Conservation (phyloP, 2,888 invertebrate genomes). For the Prosapia bicincta region DNA sequence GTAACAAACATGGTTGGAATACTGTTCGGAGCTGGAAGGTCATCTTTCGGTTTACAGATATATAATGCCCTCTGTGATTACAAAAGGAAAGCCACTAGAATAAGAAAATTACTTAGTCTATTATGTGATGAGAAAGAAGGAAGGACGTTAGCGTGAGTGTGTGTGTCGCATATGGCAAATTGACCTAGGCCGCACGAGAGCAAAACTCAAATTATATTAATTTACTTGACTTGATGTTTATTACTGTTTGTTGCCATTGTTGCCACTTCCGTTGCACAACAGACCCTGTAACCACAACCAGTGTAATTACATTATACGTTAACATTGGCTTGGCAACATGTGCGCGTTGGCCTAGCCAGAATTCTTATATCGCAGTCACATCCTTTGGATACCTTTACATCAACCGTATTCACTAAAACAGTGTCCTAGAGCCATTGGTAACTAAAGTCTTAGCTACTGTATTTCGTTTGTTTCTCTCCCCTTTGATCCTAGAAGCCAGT, state of each 20-base stretch:
- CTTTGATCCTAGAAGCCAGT: too few relatives aligned
- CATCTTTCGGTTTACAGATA: not conserved
- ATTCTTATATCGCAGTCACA: too few relatives aligned
- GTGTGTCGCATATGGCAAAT: not conserved
- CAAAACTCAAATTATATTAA: slow-evolving; percentile 2
- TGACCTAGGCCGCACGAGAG: not conserved
- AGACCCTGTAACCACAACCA: not conserved
- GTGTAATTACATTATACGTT: not conserved
- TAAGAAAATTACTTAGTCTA: not conserved
- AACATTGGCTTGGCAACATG: not conserved
- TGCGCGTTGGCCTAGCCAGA: too few relatives aligned
- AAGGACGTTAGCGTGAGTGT: not conserved
- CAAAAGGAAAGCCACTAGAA: not conserved
- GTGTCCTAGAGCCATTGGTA: too few relatives aligned
- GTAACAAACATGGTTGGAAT: too few relatives aligned
- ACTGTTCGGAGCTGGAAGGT: too few relatives aligned
- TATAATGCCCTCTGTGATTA: not conserved
- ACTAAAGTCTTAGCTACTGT: too few relatives aligned
- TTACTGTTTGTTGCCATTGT: not conserved
- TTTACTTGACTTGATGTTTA: not conserved
- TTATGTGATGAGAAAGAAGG: not conserved
- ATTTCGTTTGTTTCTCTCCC: too few relatives aligned
- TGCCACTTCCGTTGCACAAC: not conserved
- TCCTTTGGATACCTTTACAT: too few relatives aligned
- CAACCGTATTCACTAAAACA: too few relatives aligned